Evolutionary conservation across 2,797 vertebrate species (phyloP), one percentile per base, ranked within the genome.

Genomic region (Tamandua tetradactyla): DNA sequence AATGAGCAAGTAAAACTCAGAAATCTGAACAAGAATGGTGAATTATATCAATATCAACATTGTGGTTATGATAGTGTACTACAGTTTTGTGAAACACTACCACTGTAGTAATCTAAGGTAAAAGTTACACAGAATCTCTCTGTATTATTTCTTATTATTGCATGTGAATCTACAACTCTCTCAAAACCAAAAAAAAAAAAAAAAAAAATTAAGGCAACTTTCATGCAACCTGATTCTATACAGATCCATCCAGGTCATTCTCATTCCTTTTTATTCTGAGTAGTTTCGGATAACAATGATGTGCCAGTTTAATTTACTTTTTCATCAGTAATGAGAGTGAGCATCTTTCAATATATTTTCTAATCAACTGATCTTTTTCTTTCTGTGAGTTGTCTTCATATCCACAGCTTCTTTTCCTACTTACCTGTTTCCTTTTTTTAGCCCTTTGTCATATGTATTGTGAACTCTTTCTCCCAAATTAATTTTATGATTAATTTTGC

Each of bases 401-500:
- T 47, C n/a, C 35, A 85, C 80, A 59, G 42, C 30, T 15, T 44
- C 20, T 75, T 62, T 81, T 92, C 25, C 52, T 68, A 83, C 25
- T 52, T 74, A 32, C 5, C 22, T 32, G 4, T 13, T 62, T 30
- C 12, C 42, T 49, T n/a, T 76, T 71, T 87, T 64, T 42, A 84
- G 49, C 22, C 22, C n/a, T 85, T 61, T 75, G 62, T 75, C 68
- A 79, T 40, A 55, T 42, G 49, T 52, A 90, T 22, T 23, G 2
- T 11, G 84, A 87, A 87, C 68, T 78, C 52, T 84, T 91, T 37
- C 47, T 83, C 25, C 68, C 84, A 83, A 75, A 14, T 81, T 74
- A 85, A 80, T 62, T 83, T 78, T 93, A 93, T 27, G 23, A 89
- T 87, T 4, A 86, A 64, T 47, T 79, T 91, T 91, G 13, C 32